phyloP scores from a whole-genome alignment of 2,888 invertebrate genomes.

The Drosophila dives region DNA sequence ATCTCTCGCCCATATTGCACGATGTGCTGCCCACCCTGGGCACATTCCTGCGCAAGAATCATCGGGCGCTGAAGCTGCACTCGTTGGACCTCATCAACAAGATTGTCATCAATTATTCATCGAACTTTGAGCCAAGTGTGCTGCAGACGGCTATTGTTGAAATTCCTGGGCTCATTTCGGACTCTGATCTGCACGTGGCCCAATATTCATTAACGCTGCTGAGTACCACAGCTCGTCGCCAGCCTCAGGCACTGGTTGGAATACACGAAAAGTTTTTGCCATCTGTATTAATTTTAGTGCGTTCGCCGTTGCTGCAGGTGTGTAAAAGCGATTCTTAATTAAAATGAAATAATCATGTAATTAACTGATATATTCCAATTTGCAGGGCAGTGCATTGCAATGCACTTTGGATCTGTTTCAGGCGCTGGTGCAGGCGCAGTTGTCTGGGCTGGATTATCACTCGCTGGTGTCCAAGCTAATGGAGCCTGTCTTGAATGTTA shows the following conservation, averaged over 20 bases:
- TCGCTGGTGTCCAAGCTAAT: conserved; percentile 92
- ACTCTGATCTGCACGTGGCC: conserved; percentile 98
- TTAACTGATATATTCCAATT: not conserved
- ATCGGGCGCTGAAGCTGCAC: conserved; percentile 95
- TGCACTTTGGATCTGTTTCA: conserved; percentile 97
- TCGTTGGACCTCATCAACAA: conserved; percentile 96
- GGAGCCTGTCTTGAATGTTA: conserved; percentile 87
- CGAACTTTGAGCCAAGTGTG: conserved; percentile 88
- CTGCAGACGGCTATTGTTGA: conserved; percentile 91
- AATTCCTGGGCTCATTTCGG: conserved; percentile 95
- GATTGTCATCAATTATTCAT: conserved; percentile 94
- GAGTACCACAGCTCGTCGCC: conserved; percentile 92
- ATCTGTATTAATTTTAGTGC: conserved; percentile 93
- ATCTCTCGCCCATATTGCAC: conserved; percentile 92
- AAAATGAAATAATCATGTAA: not conserved
- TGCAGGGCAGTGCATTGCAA: conserved; percentile 92
- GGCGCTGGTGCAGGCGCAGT: conserved; percentile 93
- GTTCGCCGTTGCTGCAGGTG: conserved; percentile 92
- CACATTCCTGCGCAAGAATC: conserved; percentile 97
- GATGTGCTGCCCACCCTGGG: conserved; percentile 97
- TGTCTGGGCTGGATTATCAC: conserved; percentile 92
- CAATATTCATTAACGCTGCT: conserved; percentile 94
- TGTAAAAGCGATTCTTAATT: conserved; percentile 7
- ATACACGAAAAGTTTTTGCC: conserved; percentile 92
- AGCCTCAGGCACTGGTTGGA: conserved; percentile 91